Conservation (phyloP, 2,797 vertebrate species). For the Capromys pilorides region DNA sequence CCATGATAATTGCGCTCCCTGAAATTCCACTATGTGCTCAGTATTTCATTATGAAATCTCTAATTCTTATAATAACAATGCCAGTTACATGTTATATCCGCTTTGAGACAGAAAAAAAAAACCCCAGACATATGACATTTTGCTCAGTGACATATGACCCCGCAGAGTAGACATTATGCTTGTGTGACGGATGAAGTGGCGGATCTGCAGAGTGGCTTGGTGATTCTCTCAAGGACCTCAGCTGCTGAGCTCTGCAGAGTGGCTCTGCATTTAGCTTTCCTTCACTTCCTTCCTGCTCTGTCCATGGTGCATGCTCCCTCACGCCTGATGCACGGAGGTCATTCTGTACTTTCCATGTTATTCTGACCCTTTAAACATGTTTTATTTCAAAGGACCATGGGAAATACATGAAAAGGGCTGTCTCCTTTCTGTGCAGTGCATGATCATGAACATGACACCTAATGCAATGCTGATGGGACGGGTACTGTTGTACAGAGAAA, state of each 20-base stretch:
- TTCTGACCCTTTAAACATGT: background rate
- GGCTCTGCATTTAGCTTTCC: background rate
- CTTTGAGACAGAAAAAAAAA: background rate
- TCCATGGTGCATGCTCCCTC: fast-evolving
- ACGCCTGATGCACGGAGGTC: fast-evolving
- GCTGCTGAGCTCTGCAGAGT: background rate
- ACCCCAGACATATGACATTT: background rate
- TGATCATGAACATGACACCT: fast-evolving
- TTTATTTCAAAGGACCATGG: background rate
- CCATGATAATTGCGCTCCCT: background rate
- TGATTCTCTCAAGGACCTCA: no score
- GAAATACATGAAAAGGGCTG: background rate
- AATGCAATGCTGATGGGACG: no score
- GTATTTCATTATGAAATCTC: background rate
- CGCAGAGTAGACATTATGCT: background rate
- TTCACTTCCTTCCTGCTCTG: background rate
- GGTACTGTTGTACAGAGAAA: background rate
- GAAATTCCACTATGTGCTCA: background rate
- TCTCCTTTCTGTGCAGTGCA: background rate
- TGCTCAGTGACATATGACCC: background rate
- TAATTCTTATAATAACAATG: background rate
- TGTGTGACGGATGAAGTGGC: fast-evolving
- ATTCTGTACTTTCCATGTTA: background rate
- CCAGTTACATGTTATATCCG: background rate
- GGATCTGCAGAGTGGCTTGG: background rate